These are phyloP conservation scores for Adelges cooleyi DNA, from an alignment of 1,140 invertebrate species.

Conservation along the genomic window DNA sequence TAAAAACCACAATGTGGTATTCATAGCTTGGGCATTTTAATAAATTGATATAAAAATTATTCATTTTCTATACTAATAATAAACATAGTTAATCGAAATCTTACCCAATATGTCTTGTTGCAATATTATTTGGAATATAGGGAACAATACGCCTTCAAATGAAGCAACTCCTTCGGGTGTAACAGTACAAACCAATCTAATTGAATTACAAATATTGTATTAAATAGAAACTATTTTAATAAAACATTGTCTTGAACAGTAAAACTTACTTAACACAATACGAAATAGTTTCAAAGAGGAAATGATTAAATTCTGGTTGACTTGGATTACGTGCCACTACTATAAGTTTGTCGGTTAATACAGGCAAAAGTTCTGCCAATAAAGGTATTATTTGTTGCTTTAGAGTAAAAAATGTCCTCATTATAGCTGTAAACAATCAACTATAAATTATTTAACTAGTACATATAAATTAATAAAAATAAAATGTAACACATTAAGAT, in stretches of 20 bases:
- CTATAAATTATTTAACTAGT: background rate
- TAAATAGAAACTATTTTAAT: slow-evolving; percentile 36
- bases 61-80: too few species aligned
- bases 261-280: slow-evolving; percentile 62
- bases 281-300: slow-evolving; percentile 86
- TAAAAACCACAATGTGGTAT: too few species aligned
- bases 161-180: slow-evolving; percentile 66
- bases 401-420: slow-evolving; percentile 71
- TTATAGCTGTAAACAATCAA: slow-evolving; percentile 54
- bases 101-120: slow-evolving; percentile 84
- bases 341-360: slow-evolving; percentile 70
- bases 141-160: slow-evolving; percentile 85
- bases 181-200: slow-evolving; percentile 69
- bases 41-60: too few species aligned
- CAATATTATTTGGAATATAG: slow-evolving; percentile 84
- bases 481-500: background rate
- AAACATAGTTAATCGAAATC: too few species aligned
- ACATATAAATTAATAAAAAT: background rate
- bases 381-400: slow-evolving; percentile 72
- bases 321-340: slow-evolving; percentile 88
- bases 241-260: slow-evolving; percentile 22
- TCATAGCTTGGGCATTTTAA: too few species aligned
- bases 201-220: background rate
- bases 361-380: slow-evolving; percentile 63
- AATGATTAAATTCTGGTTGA: slow-evolving; percentile 95